Base-by-base conservation (phyloP, 2,113 vertebrate genomes). In the Micromys minutus region DNA sequence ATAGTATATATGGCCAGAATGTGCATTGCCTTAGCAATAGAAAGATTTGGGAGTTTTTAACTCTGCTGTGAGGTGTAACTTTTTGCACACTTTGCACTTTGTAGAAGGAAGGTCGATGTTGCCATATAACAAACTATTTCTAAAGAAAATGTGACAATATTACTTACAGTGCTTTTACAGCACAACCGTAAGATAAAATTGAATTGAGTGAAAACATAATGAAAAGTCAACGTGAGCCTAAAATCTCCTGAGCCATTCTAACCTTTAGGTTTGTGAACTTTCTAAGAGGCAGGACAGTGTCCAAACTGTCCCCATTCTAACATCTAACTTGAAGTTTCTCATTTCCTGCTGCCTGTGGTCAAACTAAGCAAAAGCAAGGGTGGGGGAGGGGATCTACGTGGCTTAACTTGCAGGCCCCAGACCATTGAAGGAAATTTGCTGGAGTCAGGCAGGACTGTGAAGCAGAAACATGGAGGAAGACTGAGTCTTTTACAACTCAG, bases 151-250 rank as follows among this genome's bases (percentile, higher is more conserved):
- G 71, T 24, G 24, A 42, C 71, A 39, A 11, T 74, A 12, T 84
- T 71, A 36, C 31, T 84, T 71, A 36, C 31, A 67, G 65, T 67
- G 31, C 90, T 95, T 93, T 94, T 91, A 90, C 81, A 94, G 79
- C 72, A 57, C 13, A 85, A 76, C 76, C 86, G 81, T 89, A 85
- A 94, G 65, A n/a, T 22, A 94, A 92, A 93, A 74, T 92, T 85
- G 45, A 95, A 89, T 86, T 97, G 34, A 59, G 59, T 92, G 29
- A 71, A 16, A 96, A 12, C 15, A 59, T 26, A 95, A 93, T 90
- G 87, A 87, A 93, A 93, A 87, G 74, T 94, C 42, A 55, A 63
- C 74, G 93, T 88, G 61, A 45, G 61, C 86, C 83, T 81, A 92
- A 55, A 47, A 94, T 95, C 65, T 45, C 83, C 61, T 55, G 86